phyloP scores from a whole-genome alignment of 2,888 invertebrate species.

The Chirona hameri region DNA sequence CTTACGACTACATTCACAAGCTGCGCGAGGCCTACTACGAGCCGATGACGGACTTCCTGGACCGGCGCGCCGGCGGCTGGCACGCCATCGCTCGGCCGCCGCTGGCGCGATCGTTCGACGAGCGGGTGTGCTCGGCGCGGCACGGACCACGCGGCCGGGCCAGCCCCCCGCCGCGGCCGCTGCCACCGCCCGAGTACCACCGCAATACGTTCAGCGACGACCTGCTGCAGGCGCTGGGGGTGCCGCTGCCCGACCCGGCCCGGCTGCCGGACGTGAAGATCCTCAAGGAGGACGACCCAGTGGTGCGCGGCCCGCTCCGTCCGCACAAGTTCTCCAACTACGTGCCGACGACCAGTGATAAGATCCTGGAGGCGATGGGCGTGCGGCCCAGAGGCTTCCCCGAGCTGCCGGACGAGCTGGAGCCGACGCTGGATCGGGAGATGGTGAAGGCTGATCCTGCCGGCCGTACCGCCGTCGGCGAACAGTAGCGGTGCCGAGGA shows the following conservation, averaged over 20 bases:
- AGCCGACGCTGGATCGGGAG: neutral
- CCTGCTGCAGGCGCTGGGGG: neutral
- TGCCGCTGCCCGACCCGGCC: neutral
- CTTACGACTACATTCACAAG: constrained; percentile 22
- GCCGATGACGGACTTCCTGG: constrained; percentile 13
- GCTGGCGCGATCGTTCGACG: neutral
- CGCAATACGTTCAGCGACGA: constrained; percentile 1
- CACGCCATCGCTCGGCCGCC: neutral
- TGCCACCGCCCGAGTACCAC: neutral
- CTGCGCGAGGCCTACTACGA: constrained; percentile 6
- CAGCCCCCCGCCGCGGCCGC: neutral
- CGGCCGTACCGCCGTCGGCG: neutral
- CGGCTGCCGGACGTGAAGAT: too few relatives aligned
- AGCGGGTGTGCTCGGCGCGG: neutral
- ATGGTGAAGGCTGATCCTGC: neutral
- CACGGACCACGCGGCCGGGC: neutral
- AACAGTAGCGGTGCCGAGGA: neutral
- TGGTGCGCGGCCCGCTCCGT: neutral
- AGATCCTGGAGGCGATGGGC: neutral
- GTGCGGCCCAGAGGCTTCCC: neutral
- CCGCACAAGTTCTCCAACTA: neutral
- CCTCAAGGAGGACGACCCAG: neutral
- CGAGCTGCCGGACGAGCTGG: constrained; percentile 10
- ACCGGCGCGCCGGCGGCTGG: neutral
- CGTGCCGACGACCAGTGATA: neutral